These are phyloP conservation scores for Notolabrus celidotus DNA, from an alignment of 2,797 vertebrate genomes.

Conservation along the genomic window DNA sequence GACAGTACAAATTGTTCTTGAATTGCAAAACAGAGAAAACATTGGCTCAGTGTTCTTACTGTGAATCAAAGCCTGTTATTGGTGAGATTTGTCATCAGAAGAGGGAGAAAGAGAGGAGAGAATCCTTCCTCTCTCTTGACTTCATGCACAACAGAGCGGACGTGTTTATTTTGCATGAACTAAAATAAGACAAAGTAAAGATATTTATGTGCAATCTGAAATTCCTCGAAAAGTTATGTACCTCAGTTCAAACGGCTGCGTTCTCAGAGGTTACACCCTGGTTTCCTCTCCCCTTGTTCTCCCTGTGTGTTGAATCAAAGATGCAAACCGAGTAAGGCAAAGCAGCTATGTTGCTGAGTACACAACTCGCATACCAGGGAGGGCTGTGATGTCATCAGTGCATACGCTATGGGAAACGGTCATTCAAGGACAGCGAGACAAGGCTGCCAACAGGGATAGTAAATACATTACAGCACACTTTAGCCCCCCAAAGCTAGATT, in stretches of 20 bases:
- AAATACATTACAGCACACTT: slow-evolving; percentile 82
- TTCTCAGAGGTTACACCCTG: slow-evolving; percentile 44
- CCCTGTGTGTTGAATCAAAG: slow-evolving; percentile 42
- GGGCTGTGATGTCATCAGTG: slow-evolving; percentile 73
- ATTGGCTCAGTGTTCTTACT: slow-evolving; percentile 56
- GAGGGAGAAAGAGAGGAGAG: slow-evolving; percentile 35
- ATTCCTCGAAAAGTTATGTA: slow-evolving; percentile 23
- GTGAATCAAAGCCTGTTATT: slow-evolving; percentile 48
- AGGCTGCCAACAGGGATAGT: slow-evolving; percentile 76
- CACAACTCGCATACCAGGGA: slow-evolving; percentile 62
- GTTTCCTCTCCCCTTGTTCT: slow-evolving; percentile 8
- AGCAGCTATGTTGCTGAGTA: slow-evolving; percentile 52
- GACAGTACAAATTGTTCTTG: slow-evolving; percentile 78
- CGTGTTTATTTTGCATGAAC: slow-evolving; percentile 7
- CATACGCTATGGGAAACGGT: slow-evolving; percentile 67
- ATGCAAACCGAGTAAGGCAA: slow-evolving; percentile 49
- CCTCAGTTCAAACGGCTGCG: slow-evolving; percentile 51
- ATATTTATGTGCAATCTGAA: slow-evolving; percentile 29
- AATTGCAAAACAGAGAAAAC: slow-evolving; percentile 64
- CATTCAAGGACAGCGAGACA: slow-evolving; percentile 77
- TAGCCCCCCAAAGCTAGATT: slow-evolving; percentile 74
- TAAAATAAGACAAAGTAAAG: slow-evolving; percentile 9
- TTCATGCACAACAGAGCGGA: slow-evolving; percentile 15
- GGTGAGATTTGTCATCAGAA: slow-evolving; percentile 52
- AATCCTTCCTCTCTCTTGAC: slow-evolving; percentile 23